Base-by-base conservation (phyloP, 2,797 vertebrate species). In the Enteromius argenteus region DNA sequence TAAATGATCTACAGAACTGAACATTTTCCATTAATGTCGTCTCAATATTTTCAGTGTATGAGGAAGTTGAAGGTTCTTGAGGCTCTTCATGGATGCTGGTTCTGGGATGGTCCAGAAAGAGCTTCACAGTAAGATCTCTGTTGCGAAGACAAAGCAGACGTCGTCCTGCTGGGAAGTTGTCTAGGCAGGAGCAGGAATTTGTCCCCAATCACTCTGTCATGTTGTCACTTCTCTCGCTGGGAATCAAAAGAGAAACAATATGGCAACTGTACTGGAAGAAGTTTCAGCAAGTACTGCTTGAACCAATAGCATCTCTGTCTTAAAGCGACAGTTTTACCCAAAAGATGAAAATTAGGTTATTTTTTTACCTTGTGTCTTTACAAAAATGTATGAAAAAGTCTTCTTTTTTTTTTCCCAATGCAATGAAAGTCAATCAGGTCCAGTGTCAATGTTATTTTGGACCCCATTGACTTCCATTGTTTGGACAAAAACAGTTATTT, bases 91-190 rank as follows among this genome's bases (percentile, higher is more conserved):
- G 58, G 64, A 67, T 11, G 42, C 14, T 72, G 68, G 66, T 78
- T 86, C 58, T 78, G 78, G 67, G 80, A 64, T 79, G 76, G 62
- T 62, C 68, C 66, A 83, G 77, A 53, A 73, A 83, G 46, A 81
- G 84, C 80, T 6, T 73, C 82, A 90, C 88, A 90, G 86, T 77
- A 74, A n/a, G 73, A 88, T 82, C 78, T 87, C 85, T 89, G 83
- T 86, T 73, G 79, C 14, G 17, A 32, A 73, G 72, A 88, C 89
- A 89, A 90, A 90, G 87, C 74, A 58, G 39, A 13, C 14, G 32
- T 78, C 64, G 32, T 21, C 90, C 87, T 79, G 87, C 89, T 90
- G 89, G 73, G 88, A 84, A 83, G 88, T 90, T 87, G 90, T 91
- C 89, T 79, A 85, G 85, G 89, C 87, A 88, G 80, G 81, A 80